A percentile compares a stretch with the other conserved stretches of the same genome.
phyloP scores from a whole-genome alignment of 2,113 vertebrate species.

The Crotalus horridus region DNA sequence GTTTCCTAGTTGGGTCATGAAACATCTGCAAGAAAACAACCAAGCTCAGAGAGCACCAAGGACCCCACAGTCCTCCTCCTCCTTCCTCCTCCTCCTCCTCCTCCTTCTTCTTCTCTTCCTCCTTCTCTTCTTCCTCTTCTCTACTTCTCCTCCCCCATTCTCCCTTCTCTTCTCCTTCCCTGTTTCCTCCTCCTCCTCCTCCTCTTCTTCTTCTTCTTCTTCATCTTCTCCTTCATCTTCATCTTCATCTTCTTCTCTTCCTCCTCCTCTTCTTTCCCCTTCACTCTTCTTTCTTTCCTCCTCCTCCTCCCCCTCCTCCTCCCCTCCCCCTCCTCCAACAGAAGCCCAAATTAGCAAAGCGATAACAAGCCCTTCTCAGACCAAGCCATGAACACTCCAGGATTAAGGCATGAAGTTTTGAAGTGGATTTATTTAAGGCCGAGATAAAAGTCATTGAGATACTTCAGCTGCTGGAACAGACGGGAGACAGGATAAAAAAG shows the following conservation, averaged over 20 bases:
- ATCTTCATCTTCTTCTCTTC: too few species aligned
- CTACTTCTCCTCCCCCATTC: fast-evolving
- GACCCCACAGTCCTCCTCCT: too few species aligned
- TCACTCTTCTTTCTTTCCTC: too few species aligned
- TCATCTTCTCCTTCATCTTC: fast-evolving
- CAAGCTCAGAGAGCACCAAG: too few species aligned
- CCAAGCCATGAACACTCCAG: constrained; percentile 25
- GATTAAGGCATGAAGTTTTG: constrained; percentile 48
- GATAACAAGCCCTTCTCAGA: constrained; percentile 48
- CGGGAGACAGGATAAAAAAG: background rate
- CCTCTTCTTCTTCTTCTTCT: fast-evolving
- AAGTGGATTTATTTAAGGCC: constrained; percentile 9
- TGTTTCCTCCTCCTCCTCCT: fast-evolving
- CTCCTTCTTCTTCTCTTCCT: too few species aligned
- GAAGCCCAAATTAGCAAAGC: background rate
- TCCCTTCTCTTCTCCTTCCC: too few species aligned
- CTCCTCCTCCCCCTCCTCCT: too few species aligned
- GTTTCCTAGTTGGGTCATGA: too few species aligned
- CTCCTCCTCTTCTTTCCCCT: too few species aligned
- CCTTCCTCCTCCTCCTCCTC: fast-evolving
- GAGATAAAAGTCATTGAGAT: constrained; percentile 14
- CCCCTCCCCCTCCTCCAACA: background rate
- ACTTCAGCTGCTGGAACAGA: background rate
- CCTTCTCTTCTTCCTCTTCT: too few species aligned
- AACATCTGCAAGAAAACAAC: too few species aligned